Evolutionary conservation across 2,797 vertebrate genomes (phyloP), one percentile per base, ranked within the genome.

Genomic region (Hippocampus kuda): DNA sequence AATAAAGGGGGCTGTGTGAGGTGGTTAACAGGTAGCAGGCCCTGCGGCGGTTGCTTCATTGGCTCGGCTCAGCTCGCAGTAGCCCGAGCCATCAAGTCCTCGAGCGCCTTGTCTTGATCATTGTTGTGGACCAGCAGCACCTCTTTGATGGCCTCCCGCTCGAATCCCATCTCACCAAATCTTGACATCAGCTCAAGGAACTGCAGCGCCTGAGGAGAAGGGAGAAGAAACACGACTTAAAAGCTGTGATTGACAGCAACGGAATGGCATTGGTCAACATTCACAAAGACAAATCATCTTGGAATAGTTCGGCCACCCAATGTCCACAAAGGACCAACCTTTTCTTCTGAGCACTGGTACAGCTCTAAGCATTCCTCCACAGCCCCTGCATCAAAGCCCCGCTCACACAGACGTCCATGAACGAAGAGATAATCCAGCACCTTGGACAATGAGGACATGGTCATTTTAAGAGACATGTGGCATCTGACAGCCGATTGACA

Each of bases 161-260:
- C 94, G 88, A 99, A 99, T 70, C 97, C 97, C 96, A 99, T 99
- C 88, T 99, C 96, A 56, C 95, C 93, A 85, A 99, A 99, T 79
- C 94, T 95, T 71, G 94, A 95, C 97, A 99, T 98, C 72, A 98
- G 88, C 41, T 96, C 92, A 75, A 99, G 94, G 77, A 96, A 96
- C 79, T 96, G 93, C 83, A 94, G 91, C 48, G 96, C 93, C 97
- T 99, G 84, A 65, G 65, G 82, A 68, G 65, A 68, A 61, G 64
- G 82, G 76, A 56, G 67, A 44, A 18, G 8, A 38, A 61, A 22
- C 10, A 59, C 9, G n/a, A 49, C 2, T 26, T 16, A 24, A n/a
- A 8, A 4, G 9, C 2, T 27, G 3, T 53, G 11, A 48, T 26
- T 6, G 20, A 42, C 9, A n/a, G 22, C 44, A 41, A 12, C 22